Conservation (phyloP, 2,888 invertebrate genomes). For the Ormyrus pomaceus region DNA sequence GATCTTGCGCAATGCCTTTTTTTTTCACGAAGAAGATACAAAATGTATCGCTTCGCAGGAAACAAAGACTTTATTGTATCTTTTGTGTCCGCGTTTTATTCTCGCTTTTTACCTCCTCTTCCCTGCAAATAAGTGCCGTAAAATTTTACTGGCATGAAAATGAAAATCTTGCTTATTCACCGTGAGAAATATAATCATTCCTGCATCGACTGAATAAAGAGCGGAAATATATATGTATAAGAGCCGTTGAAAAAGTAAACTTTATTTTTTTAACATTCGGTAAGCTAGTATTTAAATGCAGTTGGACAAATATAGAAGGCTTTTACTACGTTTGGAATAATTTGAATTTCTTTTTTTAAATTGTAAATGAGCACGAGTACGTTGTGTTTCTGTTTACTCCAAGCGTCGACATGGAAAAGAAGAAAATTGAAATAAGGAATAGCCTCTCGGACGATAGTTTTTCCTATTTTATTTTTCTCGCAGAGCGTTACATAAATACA, state of each 20-base stretch:
- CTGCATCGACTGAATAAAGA: too few species aligned
- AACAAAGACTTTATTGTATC: slow-evolving; percentile 35
- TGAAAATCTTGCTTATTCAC: too few species aligned
- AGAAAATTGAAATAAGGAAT: slow-evolving; percentile 36
- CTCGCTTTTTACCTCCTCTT: neutral
- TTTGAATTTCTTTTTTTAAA: slow-evolving; percentile 28
- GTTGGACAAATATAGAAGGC: too few species aligned
- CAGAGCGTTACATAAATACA: slow-evolving; percentile 46
- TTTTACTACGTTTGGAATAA: neutral
- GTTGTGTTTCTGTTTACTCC: neutral
- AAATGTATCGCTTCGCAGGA: slow-evolving; percentile 12
- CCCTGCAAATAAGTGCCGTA: neutral
- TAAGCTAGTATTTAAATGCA: too few species aligned
- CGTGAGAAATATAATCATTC: too few species aligned
- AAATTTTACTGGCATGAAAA: neutral
- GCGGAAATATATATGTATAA: too few species aligned
- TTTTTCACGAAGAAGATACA: slow-evolving; percentile 30
- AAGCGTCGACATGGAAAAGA: neutral
- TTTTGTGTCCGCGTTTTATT: slow-evolving; percentile 5
- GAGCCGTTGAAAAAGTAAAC: too few species aligned
- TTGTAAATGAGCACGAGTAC: neutral
- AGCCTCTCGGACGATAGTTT: slow-evolving; percentile 22
- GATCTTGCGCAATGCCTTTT: slow-evolving; percentile 10
- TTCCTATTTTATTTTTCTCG: slow-evolving; percentile 17
- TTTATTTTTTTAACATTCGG: too few species aligned